phyloP scores from a whole-genome alignment of 2,888 invertebrate species.

The Plebejus argus region DNA sequence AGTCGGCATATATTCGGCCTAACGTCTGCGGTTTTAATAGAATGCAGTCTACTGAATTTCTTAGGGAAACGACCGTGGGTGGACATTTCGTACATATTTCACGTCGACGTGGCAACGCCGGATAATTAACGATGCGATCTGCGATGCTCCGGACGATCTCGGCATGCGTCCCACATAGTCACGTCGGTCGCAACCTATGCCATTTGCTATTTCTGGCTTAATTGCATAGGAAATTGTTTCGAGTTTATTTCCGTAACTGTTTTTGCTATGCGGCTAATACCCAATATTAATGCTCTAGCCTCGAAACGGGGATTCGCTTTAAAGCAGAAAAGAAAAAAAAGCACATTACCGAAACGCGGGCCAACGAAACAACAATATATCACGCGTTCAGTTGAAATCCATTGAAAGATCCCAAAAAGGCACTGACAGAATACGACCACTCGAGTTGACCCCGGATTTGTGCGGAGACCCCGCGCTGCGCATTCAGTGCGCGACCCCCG shows the following conservation, averaged over 20 bases:
- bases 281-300: background rate
- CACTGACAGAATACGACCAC: constrained; percentile 31
- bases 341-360: background rate
- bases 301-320: background rate
- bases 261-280: background rate
- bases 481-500: constrained; percentile 59
- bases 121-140: constrained; percentile 63
- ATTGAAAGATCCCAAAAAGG: constrained; percentile 19
- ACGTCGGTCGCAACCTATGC: constrained; percentile 35
- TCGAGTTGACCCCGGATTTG: constrained; percentile 50
- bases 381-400: constrained; percentile 6
- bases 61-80: constrained; percentile 34
- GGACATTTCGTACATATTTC: constrained; percentile 57
- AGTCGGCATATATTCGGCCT: background rate
- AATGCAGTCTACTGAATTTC: constrained; percentile 26
- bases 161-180: constrained; percentile 39
- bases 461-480: constrained; percentile 50
- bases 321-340: background rate
- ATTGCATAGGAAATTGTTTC: constrained; percentile 7
- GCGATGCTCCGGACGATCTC: constrained; percentile 42
- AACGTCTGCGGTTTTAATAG: background rate
- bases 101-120: constrained; percentile 50
- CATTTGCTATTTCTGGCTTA: constrained; percentile 31
- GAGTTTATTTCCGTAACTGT: background rate
- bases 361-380: background rate